Conservation (phyloP, 2,797 vertebrate genomes). For the Spondyliosoma cantharus region DNA sequence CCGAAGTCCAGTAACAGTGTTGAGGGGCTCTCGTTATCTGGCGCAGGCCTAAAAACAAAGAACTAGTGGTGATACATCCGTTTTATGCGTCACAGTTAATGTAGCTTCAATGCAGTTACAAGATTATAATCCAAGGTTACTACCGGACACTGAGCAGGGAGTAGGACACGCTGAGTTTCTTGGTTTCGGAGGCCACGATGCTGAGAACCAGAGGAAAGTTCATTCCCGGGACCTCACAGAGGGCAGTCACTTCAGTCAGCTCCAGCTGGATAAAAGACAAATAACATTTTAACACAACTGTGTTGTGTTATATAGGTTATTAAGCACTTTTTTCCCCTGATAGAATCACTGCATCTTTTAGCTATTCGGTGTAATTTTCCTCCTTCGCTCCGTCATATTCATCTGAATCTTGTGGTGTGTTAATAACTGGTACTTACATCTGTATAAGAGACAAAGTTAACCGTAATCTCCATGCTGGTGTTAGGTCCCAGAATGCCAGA, state of each 20-base stretch:
- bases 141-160: conserved; percentile 75
- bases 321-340: neutral
- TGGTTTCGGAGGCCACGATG: conserved; percentile 83
- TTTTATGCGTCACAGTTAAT: neutral
- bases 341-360: neutral
- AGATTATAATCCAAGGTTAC: neutral
- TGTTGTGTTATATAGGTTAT: no score
- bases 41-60: conserved; percentile 65
- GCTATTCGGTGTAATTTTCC: neutral
- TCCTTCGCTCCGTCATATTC: neutral
- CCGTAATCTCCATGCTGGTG: conserved; percentile 81
- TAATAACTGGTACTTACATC: conserved; percentile 76
- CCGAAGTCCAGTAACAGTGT: conserved; percentile 88
- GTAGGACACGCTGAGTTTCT: conserved; percentile 85
- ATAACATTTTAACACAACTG: neutral
- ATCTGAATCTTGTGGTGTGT: neutral
- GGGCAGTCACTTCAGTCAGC: conserved; percentile 83
- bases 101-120: neutral
- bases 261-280: conserved; percentile 80
- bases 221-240: conserved; percentile 90
- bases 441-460: conserved; percentile 82
- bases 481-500: conserved; percentile 87
- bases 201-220: conserved; percentile 85
- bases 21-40: conserved; percentile 14
- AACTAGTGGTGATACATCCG: neutral